Evolutionary conservation across 2,797 vertebrate species (phyloP).

Genomic region (Craterocephalus amniculus): DNA sequence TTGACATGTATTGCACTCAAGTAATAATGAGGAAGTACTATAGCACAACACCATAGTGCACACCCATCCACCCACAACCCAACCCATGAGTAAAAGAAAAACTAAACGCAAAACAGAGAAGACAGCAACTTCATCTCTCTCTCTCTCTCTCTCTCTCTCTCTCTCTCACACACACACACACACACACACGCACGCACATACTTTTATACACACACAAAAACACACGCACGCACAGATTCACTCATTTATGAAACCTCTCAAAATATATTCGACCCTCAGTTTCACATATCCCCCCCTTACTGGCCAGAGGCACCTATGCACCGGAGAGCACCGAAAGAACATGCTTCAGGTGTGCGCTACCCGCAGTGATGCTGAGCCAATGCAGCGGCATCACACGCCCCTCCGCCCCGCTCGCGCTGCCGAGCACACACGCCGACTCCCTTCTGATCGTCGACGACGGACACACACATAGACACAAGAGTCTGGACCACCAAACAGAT

Average conservation of each 20-base stretch:
- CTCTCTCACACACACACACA: slow-evolving; percentile 9
- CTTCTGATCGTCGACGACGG: slow-evolving; percentile 8
- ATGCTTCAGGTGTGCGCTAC: slow-evolving; percentile 78
- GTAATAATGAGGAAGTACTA: no score
- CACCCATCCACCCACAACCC: no score
- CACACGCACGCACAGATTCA: not conserved
- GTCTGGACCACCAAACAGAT: slow-evolving; percentile 57
- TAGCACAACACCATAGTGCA: no score
- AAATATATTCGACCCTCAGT: slow-evolving; percentile 13
- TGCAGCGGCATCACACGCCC: slow-evolving; percentile 82
- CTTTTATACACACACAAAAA: slow-evolving; percentile 3
- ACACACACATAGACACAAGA: slow-evolving; percentile 37
- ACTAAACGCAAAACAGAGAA: no score
- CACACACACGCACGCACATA: slow-evolving; percentile 2
- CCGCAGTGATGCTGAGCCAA: slow-evolving; percentile 80
- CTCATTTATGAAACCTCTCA: slow-evolving; percentile 6
- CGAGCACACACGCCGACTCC: slow-evolving; percentile 28
- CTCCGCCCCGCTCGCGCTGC: slow-evolving; percentile 60
- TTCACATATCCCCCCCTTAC: slow-evolving; percentile 13
- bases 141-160: slow-evolving; percentile 21
- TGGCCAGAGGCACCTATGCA: not conserved
- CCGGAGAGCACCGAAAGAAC: slow-evolving; percentile 28
- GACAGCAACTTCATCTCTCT: slow-evolving; percentile 28
- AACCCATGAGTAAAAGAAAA: no score
- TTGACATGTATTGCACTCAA: no score